Percentiles rank a stretch among this genome's conserved stretches.
These are phyloP conservation scores for Nomada flava DNA, from an alignment of 2,888 invertebrate genomes.

Conservation along the genomic window DNA sequence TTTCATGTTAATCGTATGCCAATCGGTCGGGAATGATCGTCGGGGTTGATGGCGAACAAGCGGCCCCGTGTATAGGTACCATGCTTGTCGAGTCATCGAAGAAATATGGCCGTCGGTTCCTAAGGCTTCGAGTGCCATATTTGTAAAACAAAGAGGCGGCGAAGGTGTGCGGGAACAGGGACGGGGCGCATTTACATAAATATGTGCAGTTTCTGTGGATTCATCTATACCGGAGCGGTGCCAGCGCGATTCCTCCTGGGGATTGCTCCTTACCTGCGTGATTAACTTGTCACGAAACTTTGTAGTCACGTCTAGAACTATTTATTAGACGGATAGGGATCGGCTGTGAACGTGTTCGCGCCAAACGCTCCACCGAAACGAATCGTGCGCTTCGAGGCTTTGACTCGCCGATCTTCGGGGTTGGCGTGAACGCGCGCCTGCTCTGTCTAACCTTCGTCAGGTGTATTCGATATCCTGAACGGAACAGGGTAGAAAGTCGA, in stretches of 20 bases:
- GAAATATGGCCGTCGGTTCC: conserved; percentile 71
- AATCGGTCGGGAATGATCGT: conserved; percentile 66
- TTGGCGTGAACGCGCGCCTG: neutral
- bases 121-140: conserved; percentile 65
- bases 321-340: conserved; percentile 78
- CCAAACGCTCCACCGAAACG: conserved; percentile 27
- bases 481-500: conserved; percentile 58
- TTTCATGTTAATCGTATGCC: conserved; percentile 72
- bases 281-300: conserved; percentile 83
- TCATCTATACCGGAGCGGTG: conserved; percentile 70
- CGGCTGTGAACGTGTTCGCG: conserved; percentile 44
- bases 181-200: conserved; percentile 78
- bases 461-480: conserved; percentile 59
- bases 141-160: conserved; percentile 73
- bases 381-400: conserved; percentile 49
- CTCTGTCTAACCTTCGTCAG: conserved; percentile 8
- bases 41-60: conserved; percentile 52
- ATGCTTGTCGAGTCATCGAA: conserved; percentile 74
- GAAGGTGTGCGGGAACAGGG: conserved; percentile 23
- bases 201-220: conserved; percentile 79
- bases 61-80: conserved; percentile 18
- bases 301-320: conserved; percentile 81
- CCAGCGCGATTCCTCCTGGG: conserved; percentile 63
- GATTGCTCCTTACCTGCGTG: conserved; percentile 74
- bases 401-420: conserved; percentile 39